Conservation (phyloP, 1,140 invertebrate genomes). For the Choristoneura fumiferana region DNA sequence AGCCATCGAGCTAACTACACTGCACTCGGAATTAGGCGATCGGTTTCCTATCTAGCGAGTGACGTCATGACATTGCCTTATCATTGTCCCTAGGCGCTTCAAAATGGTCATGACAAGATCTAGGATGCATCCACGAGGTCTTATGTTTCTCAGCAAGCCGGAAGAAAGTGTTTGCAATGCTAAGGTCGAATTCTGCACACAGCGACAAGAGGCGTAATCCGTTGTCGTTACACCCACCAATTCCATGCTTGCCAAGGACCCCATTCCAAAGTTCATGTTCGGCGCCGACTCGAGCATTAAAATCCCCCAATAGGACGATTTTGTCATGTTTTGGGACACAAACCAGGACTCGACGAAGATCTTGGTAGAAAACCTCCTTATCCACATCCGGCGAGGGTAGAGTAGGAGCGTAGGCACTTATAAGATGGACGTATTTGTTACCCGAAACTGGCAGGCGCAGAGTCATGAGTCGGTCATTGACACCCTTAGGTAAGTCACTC, state of each 20-base stretch:
- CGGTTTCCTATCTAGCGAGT: too few species aligned
- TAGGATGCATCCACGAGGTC: slow-evolving; percentile 7
- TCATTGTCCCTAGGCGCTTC: too few species aligned
- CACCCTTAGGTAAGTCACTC: slow-evolving; percentile 21
- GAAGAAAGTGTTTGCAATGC: slow-evolving; percentile 1
- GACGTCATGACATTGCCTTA: too few species aligned
- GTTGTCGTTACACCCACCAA: slow-evolving; percentile 17
- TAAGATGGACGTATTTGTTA: slow-evolving; percentile 24
- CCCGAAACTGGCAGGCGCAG: slow-evolving; percentile 15
- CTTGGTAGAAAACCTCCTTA: slow-evolving; percentile 25
- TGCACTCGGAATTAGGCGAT: too few species aligned
- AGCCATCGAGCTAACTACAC: too few species aligned
- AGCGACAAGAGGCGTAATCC: slow-evolving; percentile 15
- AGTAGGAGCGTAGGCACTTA: slow-evolving; percentile 30
- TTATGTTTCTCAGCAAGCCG: neutral
- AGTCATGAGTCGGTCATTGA: slow-evolving; percentile 29
- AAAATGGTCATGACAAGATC: too few species aligned
- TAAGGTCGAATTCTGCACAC: neutral
- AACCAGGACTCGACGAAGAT: slow-evolving; percentile 2
- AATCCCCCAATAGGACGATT: slow-evolving; percentile 24
- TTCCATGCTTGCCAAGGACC: slow-evolving; percentile 13
- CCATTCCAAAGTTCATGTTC: slow-evolving; percentile 8
- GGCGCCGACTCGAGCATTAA: slow-evolving; percentile 27
- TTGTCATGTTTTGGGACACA: slow-evolving; percentile 11
- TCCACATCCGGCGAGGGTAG: slow-evolving; percentile 23